Evolutionary conservation across 2,113 vertebrate genomes (phyloP).

Genomic region (Megaptera novaeangliae): DNA sequence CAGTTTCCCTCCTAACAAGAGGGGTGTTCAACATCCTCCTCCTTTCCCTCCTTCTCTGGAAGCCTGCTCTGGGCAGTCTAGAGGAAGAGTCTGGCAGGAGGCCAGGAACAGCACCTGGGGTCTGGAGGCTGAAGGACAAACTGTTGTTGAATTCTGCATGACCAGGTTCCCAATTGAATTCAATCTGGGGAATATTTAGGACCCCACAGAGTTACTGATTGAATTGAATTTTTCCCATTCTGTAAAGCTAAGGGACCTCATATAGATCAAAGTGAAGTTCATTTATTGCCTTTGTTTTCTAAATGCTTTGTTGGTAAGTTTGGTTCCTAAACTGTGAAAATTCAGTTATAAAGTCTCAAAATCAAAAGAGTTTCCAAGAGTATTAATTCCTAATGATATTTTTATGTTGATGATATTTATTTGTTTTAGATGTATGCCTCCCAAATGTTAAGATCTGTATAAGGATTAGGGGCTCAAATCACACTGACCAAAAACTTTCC

Average conservation of each 20-base stretch:
- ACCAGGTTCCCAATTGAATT: constrained; percentile 47
- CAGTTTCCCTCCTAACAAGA: constrained; percentile 37
- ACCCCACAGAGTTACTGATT: constrained; percentile 65
- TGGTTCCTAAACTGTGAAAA: not conserved
- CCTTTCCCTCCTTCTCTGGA: not conserved
- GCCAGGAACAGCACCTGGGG: constrained; percentile 48
- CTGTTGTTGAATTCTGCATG: constrained; percentile 58
- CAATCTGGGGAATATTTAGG: constrained; percentile 27
- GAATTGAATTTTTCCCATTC: constrained; percentile 31
- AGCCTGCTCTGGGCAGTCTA: not conserved
- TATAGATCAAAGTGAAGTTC: constrained; percentile 15
- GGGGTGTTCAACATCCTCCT: constrained; percentile 39
- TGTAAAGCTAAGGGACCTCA: constrained; percentile 26
- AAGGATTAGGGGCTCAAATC: not conserved
- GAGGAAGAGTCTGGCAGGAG: constrained; percentile 29
- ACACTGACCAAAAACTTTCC: not conserved
- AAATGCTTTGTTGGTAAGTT: constrained; percentile 29
- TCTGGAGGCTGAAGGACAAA: constrained; percentile 62
- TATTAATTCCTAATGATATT: not conserved
- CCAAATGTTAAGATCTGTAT: not conserved
- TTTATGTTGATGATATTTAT: not conserved
- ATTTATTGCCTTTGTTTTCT: constrained; percentile 44
- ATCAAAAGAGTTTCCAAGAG: not conserved
- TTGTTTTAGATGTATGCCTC: not conserved
- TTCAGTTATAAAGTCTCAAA: not conserved